Percentiles rank a stretch among this genome's conserved stretches.
These are phyloP conservation scores for Arctocebus calabarensis DNA, from an alignment of 2,797 vertebrate genomes.

Conservation along the genomic window DNA sequence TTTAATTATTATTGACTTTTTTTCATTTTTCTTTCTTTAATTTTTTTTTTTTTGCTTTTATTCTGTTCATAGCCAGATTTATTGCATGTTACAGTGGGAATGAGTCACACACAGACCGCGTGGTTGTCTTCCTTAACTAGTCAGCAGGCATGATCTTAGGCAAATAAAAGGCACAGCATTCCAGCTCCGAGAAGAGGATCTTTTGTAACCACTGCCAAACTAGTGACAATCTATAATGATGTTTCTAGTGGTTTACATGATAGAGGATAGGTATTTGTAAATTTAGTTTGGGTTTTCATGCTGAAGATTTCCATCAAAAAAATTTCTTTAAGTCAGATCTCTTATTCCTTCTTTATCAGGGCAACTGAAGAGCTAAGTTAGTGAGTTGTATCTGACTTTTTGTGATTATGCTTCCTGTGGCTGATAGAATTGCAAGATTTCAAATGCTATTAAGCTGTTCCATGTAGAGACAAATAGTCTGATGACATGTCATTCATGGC, in stretches of 20 bases:
- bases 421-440: constrained; percentile 58
- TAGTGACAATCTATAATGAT: not conserved
- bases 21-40: not conserved
- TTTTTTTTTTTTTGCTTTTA: not conserved
- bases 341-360: constrained; percentile 21
- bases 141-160: not conserved
- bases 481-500: constrained; percentile 46
- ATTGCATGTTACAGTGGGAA: not conserved
- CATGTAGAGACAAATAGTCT: constrained; percentile 62
- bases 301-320: not conserved
- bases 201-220: constrained; percentile 18
- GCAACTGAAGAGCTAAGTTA: not conserved
- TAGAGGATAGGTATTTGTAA: not conserved
- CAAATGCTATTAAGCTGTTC: constrained; percentile 56
- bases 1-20: not conserved
- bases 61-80: not conserved
- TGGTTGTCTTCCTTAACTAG: not conserved
- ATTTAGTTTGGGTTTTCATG: not conserved
- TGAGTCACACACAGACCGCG: not conserved
- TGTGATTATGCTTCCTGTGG: constrained; percentile 37
- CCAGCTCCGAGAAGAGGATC: not conserved
- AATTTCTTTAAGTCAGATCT: not conserved
- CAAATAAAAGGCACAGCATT: not conserved
- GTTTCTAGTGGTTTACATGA: not conserved
- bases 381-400: not conserved